phyloP scores from a whole-genome alignment of 2,113 vertebrate species.

The Sciurus niger region DNA sequence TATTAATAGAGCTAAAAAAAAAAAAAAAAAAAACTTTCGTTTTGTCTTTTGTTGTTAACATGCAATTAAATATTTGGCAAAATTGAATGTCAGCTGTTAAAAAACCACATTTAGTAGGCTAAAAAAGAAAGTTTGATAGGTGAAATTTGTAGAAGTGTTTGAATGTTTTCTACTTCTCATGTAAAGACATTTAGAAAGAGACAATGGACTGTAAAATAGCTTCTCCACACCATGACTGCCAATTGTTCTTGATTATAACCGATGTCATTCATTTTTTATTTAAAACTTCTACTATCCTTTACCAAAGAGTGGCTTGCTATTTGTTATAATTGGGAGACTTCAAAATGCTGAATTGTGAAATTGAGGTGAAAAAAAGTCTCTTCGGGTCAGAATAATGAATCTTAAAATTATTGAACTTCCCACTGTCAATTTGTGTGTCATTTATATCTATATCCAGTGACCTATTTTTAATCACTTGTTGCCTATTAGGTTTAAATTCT shows the following conservation, averaged over 20 bases:
- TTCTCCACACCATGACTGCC: background rate
- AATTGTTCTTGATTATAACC: conserved; percentile 68
- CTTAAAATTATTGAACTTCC: background rate
- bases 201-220: background rate
- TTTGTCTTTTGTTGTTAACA: background rate
- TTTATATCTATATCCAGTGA: background rate
- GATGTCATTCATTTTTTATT: conserved; percentile 67
- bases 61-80: background rate
- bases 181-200: background rate
- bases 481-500: background rate
- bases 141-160: background rate
- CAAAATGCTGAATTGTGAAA: conserved; percentile 63
- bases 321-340: conserved; percentile 19
- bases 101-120: background rate
- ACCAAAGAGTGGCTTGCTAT: background rate
- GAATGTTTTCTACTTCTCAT: background rate
- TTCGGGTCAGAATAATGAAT: conserved; percentile 61
- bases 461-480: background rate
- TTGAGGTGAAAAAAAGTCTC: conserved; percentile 44
- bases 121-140: background rate
- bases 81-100: background rate
- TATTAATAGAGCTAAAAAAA: background rate
- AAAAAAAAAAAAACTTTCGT: background rate
- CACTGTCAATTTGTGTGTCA: background rate
- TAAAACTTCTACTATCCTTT: conserved; percentile 49